Evolutionary conservation across 2,888 invertebrate genomes (phyloP), one percentile per base, ranked within the genome.

Genomic region (Opisthograptis luteolata): DNA sequence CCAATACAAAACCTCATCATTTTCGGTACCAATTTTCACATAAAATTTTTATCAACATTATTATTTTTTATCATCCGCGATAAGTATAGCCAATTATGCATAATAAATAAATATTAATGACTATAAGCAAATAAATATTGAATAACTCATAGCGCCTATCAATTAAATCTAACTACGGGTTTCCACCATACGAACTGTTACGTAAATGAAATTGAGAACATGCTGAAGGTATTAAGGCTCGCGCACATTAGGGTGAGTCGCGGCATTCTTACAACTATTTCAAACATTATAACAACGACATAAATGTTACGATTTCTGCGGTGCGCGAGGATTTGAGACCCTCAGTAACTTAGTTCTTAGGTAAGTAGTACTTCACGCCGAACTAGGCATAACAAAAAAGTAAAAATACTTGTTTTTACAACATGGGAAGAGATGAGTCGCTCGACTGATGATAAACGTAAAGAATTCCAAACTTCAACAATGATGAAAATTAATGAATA

Each of bases 31-130:
- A 24, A 17, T 31, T 19, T 13, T 30, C 24, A 37, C 30, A 24
- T 37, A 24, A 41, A 46, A 46, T 28, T 22, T 15, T 47, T n/a
- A 24, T n/a, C 25, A 31, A 20, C 24, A 41, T 41, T 32, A 37
- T 22, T 32, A n/a, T n/a, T n/a, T n/a, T n/a, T n/a, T n/a, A n/a
- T 13, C 54, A 52, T 24, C 39, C 28, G 17, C 19, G 22, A 17
- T 42, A 39, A 37, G 30, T 30, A 15, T 35, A 35, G 25, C 39
- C 32, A 54, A 58, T 54, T 35, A 48, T 45, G 35, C 28, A 28
- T 52, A 48, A 45, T 51, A 52, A 47, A 47, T 58, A 47, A 45
- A 41, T 48, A 3, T 48, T 47, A 19, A 53, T 45, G 37, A 41
- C 30, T 34, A 43, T 39, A 24, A 36, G 30, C 46, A 40, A 48